Conservation (phyloP, 2,888 invertebrate species). For the Epirrita christyi region DNA sequence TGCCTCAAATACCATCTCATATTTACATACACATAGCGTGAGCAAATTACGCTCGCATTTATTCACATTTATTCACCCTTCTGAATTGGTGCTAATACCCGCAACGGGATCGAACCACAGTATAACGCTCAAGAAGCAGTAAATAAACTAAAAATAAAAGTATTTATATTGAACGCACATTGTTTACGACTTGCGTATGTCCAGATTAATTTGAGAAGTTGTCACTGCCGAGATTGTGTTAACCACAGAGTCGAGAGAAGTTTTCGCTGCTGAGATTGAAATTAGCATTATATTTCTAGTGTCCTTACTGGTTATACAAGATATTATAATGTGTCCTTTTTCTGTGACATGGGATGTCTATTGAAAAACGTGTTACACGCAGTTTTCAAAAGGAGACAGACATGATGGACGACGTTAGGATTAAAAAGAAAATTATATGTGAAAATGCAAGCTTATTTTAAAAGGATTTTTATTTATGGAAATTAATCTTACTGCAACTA, state of each 20-base stretch:
- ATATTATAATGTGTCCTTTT: conserved; percentile 27
- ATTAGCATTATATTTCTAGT: too few relatives aligned
- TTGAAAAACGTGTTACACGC: conserved; percentile 52
- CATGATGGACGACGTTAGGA: conserved; percentile 52
- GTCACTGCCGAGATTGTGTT: too few relatives aligned
- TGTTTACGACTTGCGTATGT: too few relatives aligned
- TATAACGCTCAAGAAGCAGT: background rate
- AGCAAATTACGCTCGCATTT: conserved; percentile 78
- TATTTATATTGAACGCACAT: too few relatives aligned
- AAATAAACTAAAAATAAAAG: background rate
- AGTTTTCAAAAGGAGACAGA: conserved; percentile 44
- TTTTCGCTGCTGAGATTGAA: too few relatives aligned
- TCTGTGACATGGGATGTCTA: conserved; percentile 56
- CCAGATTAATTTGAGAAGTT: too few relatives aligned
- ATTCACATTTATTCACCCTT: conserved; percentile 81
- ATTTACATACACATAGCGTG: conserved; percentile 56
- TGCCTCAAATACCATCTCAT: conserved; percentile 23
- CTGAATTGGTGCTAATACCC: conserved; percentile 81
- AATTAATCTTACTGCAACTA: too few relatives aligned
- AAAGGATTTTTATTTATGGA: background rate
- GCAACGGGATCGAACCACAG: conserved; percentile 52
- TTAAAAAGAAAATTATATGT: conserved; percentile 31
- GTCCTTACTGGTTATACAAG: conserved; percentile 1
- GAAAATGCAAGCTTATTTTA: background rate
- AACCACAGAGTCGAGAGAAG: background rate